Conservation (phyloP, 2,797 vertebrate genomes). For the Gymnothorax javanicus region DNA sequence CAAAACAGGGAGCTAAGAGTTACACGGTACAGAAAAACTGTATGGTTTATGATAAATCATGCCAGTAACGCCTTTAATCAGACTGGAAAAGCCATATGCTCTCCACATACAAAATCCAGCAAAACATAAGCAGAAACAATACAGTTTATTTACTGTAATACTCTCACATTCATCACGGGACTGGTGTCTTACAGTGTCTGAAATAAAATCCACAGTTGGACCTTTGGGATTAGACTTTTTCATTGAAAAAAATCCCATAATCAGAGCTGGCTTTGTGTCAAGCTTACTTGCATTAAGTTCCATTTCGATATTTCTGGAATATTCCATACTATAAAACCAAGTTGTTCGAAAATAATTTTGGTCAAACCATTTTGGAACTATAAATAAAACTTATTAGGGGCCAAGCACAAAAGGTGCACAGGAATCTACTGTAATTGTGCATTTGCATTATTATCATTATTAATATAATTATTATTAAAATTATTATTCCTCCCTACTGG, state of each 20-base stretch:
- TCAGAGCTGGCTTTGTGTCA: neutral
- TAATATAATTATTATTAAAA: too few relatives aligned
- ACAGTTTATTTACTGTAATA: neutral
- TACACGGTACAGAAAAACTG: neutral
- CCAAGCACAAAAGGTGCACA: too few relatives aligned
- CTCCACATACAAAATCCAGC: neutral
- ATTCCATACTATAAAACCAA: neutral
- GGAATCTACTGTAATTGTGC: too few relatives aligned
- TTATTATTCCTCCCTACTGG: too few relatives aligned
- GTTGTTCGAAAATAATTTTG: neutral
- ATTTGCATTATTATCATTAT: too few relatives aligned
- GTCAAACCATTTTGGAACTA: neutral
- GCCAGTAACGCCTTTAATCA: neutral
- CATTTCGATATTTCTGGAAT: neutral
- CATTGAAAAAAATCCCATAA: neutral
- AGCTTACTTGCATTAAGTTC: neutral
- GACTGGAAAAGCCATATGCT: neutral
- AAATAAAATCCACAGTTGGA: neutral
- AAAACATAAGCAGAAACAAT: neutral
- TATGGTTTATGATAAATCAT: neutral
- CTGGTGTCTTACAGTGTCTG: neutral
- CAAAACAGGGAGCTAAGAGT: neutral
- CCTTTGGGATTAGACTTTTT: neutral
- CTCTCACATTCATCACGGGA: neutral
- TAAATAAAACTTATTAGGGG: too few relatives aligned